Evolutionary conservation across 2,888 invertebrate species (phyloP).

Genomic region (Pammene fasciana): DNA sequence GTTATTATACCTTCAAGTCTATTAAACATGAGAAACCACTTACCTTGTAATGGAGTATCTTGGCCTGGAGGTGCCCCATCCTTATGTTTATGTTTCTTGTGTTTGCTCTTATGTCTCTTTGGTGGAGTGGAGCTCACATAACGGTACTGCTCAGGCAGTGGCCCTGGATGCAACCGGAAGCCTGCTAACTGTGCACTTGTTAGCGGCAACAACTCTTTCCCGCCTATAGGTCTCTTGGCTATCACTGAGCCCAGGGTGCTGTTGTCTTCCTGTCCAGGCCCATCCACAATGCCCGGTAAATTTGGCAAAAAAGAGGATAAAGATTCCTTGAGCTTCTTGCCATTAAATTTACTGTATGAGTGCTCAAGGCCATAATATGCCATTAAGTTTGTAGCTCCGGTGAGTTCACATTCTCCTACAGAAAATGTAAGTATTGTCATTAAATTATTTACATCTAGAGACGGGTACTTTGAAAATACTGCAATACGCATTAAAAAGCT

Average conservation of each 20-base stretch:
- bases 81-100: constrained; percentile 97
- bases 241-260: constrained; percentile 96
- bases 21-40: background rate
- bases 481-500: constrained; percentile 11
- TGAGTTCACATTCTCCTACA: constrained; percentile 94
- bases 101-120: constrained; percentile 97
- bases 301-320: constrained; percentile 97
- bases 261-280: constrained; percentile 92
- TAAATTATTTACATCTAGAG: background rate
- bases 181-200: constrained; percentile 95
- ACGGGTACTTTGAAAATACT: constrained; percentile 5
- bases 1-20: no score
- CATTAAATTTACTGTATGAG: constrained; percentile 98
- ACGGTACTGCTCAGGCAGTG: constrained; percentile 97
- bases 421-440: constrained; percentile 45
- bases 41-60: constrained; percentile 89
- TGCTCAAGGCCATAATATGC: constrained; percentile 98
- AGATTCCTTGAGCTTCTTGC: constrained; percentile 97
- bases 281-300: constrained; percentile 97
- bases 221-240: constrained; percentile 96
- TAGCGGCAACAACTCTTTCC: constrained; percentile 91
- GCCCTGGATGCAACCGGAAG: constrained; percentile 97
- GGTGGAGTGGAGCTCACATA: constrained; percentile 95
- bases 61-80: constrained; percentile 91
- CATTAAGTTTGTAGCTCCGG: constrained; percentile 98